A percentile compares a stretch with the other conserved stretches of the same genome.
These are phyloP conservation scores for Neogobius melanostomus DNA, from an alignment of 2,113 vertebrate species.

Conservation along the genomic window DNA sequence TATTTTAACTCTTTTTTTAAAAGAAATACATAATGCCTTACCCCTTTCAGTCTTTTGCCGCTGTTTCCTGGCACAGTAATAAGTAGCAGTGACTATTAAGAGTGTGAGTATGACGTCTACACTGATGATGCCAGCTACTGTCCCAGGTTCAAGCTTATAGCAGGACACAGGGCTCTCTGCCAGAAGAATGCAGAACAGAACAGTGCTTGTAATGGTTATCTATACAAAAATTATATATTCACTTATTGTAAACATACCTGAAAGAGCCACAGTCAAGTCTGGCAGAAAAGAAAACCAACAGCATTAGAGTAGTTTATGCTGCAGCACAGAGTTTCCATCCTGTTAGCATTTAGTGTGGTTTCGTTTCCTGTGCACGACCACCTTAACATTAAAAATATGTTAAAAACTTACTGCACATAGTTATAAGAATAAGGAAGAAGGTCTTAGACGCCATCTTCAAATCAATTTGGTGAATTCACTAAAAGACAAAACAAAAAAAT, in stretches of 20 bases:
- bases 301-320: neutral
- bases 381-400: neutral
- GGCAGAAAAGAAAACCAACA: constrained; percentile 16
- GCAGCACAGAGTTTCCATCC: constrained; percentile 31
- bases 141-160: constrained; percentile 69
- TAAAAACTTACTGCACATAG: constrained; percentile 56
- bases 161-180: constrained; percentile 57
- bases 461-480: constrained; percentile 14
- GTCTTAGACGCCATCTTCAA: constrained; percentile 37
- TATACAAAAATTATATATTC: neutral
- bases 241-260: constrained; percentile 39
- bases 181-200: neutral
- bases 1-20: no score
- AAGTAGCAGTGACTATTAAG: constrained; percentile 67
- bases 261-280: constrained; percentile 28
- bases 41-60: constrained; percentile 57
- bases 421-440: neutral
- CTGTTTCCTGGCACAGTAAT: constrained; percentile 59
- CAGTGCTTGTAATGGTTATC: neutral
- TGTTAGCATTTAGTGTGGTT: constrained; percentile 44
- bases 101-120: constrained; percentile 73
- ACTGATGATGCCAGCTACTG: constrained; percentile 65
- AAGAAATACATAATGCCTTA: neutral
- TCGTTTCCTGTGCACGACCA: constrained; percentile 60
- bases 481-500: constrained; percentile 22